phyloP scores from a whole-genome alignment of 2,113 vertebrate species.

The Urocitellus parryii region DNA sequence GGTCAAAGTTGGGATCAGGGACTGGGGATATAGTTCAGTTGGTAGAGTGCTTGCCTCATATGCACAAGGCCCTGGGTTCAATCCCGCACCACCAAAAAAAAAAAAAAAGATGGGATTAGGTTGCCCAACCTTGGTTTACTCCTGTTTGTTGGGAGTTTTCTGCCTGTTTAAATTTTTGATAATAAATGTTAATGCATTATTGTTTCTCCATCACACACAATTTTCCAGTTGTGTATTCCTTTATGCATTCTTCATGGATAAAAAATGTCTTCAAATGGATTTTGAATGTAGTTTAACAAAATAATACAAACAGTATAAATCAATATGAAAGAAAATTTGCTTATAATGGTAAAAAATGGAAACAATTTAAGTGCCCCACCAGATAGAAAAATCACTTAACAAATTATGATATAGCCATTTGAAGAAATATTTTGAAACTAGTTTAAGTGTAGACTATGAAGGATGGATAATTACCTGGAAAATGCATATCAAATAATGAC shows the following conservation, averaged over 20 bases:
- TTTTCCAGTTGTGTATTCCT: slow-evolving; percentile 29
- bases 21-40: no score
- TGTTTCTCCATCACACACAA: slow-evolving; percentile 41
- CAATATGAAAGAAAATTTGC: slow-evolving; percentile 36
- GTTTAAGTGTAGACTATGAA: slow-evolving; percentile 33
- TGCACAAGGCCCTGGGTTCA: no score
- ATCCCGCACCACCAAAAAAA: no score
- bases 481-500: not conserved
- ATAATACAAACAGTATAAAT: slow-evolving; percentile 42
- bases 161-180: slow-evolving; percentile 51
- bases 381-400: not conserved
- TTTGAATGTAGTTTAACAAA: slow-evolving; percentile 58
- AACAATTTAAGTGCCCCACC: not conserved
- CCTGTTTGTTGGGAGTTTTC: slow-evolving; percentile 17
- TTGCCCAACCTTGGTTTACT: not conserved
- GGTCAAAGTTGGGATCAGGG: not conserved
- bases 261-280: slow-evolving; percentile 28
- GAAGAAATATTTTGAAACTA: slow-evolving; percentile 46
- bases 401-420: slow-evolving; percentile 15
- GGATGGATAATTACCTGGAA: not conserved
- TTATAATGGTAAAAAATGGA: slow-evolving; percentile 28
- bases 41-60: no score
- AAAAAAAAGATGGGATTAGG: not conserved
- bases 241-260: slow-evolving; percentile 34
- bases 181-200: slow-evolving; percentile 2